Conservation (phyloP, 1,140 invertebrate species). For the Anoplophora glabripennis region DNA sequence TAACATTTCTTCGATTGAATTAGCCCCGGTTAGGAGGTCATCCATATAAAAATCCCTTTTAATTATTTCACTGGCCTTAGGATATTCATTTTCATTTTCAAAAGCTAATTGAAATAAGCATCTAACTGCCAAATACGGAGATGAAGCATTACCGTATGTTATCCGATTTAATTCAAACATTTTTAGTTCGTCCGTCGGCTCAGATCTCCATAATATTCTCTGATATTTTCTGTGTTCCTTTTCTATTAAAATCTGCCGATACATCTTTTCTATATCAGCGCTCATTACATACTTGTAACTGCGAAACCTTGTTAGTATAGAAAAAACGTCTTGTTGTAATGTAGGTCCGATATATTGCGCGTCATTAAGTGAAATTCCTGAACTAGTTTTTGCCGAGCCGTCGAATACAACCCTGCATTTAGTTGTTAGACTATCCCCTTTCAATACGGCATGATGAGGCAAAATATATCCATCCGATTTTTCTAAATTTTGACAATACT, state of each 20-base stretch:
- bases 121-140: conserved; percentile 33
- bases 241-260: conserved; percentile 37
- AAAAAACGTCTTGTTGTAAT: conserved; percentile 30
- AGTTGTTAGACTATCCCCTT: conserved; percentile 38
- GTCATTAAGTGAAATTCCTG: conserved; percentile 36
- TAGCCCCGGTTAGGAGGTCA: conserved; percentile 24
- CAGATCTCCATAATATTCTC: no score
- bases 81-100: conserved; percentile 13
- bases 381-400: conserved; percentile 27
- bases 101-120: conserved; percentile 24
- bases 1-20: conserved; percentile 25
- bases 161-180: conserved; percentile 36
- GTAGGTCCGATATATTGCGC: conserved; percentile 29
- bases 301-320: conserved; percentile 42
- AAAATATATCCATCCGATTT: conserved; percentile 19
- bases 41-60: conserved; percentile 28
- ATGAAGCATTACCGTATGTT: conserved; percentile 34
- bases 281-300: conserved; percentile 26
- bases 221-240: conserved; percentile 33
- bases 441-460: conserved; percentile 44
- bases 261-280: conserved; percentile 48
- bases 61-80: background rate
- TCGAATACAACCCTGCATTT: conserved; percentile 21
- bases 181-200: conserved; percentile 40
- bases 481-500: background rate